A percentile compares a stretch with the other conserved stretches of the same genome.
Evolutionary conservation across 1,140 invertebrate genomes (phyloP).

Genomic region (Pteromalus puparum): DNA sequence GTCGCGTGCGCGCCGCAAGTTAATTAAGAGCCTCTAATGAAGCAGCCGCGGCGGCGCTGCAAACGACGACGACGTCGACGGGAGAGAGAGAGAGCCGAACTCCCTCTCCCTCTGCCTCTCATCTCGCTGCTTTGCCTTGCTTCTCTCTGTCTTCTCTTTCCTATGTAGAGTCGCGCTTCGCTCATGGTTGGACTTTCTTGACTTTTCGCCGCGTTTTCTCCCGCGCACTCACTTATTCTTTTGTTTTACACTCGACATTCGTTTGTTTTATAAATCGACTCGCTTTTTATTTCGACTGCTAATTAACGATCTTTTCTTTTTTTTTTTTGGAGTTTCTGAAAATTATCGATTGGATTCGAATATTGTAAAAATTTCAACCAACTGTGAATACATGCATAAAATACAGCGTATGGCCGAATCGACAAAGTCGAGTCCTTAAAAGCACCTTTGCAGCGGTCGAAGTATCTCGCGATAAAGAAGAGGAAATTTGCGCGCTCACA

Average conservation of each 20-base stretch:
- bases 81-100: conserved; percentile 1
- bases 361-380: too few species aligned
- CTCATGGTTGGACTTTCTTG: neutral
- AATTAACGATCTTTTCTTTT: neutral
- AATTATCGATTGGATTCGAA: too few species aligned
- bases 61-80: conserved; percentile 67
- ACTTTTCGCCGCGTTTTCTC: neutral
- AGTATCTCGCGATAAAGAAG: neutral
- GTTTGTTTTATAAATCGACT: neutral
- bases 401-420: too few species aligned
- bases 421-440: neutral
- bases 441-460: neutral
- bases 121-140: neutral
- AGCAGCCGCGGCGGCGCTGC: conserved; percentile 64
- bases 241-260: neutral
- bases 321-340: too few species aligned
- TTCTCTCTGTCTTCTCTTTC: neutral
- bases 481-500: conserved; percentile 22
- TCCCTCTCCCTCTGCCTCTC: neutral
- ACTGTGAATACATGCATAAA: too few species aligned
- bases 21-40: conserved; percentile 74
- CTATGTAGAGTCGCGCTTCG: neutral
- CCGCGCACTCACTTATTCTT: neutral
- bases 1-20: conserved; percentile 72
- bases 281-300: neutral